These are phyloP conservation scores for Arenaria interpres DNA, from an alignment of 2,113 vertebrate genomes.

Conservation along the genomic window DNA sequence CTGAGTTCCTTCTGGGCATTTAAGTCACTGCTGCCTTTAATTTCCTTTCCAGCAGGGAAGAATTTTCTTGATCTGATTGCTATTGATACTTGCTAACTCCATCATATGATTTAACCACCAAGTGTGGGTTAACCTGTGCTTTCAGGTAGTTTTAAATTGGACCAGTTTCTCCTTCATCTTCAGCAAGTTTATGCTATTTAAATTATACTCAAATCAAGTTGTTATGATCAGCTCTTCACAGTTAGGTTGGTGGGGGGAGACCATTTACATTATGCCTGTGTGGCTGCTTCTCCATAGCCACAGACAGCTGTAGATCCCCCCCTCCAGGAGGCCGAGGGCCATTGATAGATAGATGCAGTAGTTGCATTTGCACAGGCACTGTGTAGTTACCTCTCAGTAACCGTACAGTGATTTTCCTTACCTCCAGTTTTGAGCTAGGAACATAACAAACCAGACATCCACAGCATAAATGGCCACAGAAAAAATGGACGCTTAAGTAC, in stretches of 20 bases:
- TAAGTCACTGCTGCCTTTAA: conserved; percentile 47
- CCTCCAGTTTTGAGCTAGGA: not conserved
- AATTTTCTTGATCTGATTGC: conserved; percentile 30
- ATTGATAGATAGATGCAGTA: not conserved
- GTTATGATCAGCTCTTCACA: not conserved
- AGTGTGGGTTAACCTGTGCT: conserved; percentile 20
- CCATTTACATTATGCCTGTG: not conserved
- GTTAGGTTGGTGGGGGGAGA: not conserved
- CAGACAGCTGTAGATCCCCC: not conserved
- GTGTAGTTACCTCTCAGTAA: not conserved
- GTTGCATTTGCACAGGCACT: not conserved
- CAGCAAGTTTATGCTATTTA: conserved; percentile 6
- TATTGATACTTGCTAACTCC: not conserved
- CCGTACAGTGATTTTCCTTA: not conserved
- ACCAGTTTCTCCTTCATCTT: not conserved
- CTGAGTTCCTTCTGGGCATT: conserved; percentile 33
- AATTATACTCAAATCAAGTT: conserved; percentile 24
- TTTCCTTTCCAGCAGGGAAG: conserved; percentile 57
- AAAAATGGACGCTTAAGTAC: not conserved
- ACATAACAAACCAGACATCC: not conserved
- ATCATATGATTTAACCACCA: not conserved
- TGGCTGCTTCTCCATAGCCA: conserved; percentile 1
- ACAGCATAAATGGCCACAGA: not conserved
- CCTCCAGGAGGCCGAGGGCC: not conserved
- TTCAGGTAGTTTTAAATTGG: conserved; percentile 7